Percentiles rank a stretch among this genome's conserved stretches.
phyloP scores from a whole-genome alignment of 1,140 invertebrate species.

The Laupala kohalensis region DNA sequence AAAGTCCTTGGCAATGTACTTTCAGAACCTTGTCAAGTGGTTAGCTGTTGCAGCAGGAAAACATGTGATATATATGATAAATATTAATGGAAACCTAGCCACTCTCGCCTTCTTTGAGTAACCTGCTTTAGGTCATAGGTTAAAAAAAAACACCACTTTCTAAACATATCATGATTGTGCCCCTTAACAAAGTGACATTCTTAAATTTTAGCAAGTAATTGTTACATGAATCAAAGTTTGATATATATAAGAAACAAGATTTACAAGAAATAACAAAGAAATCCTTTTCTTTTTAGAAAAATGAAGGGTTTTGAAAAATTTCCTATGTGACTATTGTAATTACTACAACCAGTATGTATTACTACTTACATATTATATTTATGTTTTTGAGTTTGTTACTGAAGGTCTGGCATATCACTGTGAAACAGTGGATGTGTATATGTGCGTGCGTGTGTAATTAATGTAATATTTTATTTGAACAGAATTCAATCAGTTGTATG shows the following conservation, averaged over 20 bases:
- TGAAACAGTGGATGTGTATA: constrained; percentile 6
- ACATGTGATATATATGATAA: constrained; percentile 19
- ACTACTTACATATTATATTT: constrained; percentile 11
- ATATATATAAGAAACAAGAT: constrained; percentile 26
- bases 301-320: constrained; percentile 6
- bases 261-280: constrained; percentile 6
- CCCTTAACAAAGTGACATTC: constrained; percentile 33
- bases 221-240: constrained; percentile 28
- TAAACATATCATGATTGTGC: constrained; percentile 36
- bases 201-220: constrained; percentile 31
- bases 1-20: constrained; percentile 3
- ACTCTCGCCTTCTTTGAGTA: constrained; percentile 29
- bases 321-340: constrained; percentile 10
- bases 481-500: background rate
- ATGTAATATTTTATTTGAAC: constrained; percentile 7
- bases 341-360: constrained; percentile 11
- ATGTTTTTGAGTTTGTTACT: constrained; percentile 12
- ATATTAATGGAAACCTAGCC: constrained; percentile 26
- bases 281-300: constrained; percentile 8
- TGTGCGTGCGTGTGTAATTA: background rate
- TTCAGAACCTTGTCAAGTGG: background rate
- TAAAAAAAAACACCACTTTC: constrained; percentile 30
- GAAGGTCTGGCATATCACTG: constrained; percentile 10
- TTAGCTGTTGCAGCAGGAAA: constrained; percentile 16
- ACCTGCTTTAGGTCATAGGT: constrained; percentile 30